Evolutionary conservation across 2,797 vertebrate species (phyloP), one percentile per base, ranked within the genome.

Genomic region (Trematomus bernacchii): DNA sequence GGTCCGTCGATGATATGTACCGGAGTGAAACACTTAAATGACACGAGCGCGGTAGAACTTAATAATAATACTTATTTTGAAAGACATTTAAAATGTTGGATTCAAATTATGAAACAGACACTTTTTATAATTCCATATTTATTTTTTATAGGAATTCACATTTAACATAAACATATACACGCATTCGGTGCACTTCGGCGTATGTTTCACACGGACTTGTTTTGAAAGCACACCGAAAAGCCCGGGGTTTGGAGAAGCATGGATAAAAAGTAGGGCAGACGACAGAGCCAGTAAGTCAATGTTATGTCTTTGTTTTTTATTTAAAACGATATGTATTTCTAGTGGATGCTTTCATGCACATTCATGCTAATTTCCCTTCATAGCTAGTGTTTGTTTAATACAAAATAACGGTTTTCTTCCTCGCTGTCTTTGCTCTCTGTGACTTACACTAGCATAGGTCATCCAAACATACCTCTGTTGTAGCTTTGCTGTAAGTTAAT

Each of bases 181-280:
- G n/a, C 3, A 3, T n/a, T 3, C 4, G 16, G 27, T 1, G n/a
- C 9, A 1, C 42, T 64, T 44, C 10, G 9, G 3, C 5, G 18
- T 55, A 16, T 46, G 50, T 81, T 91, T 91, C 77, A 72, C 70
- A 77, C 93, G 93, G 91, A 92, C 81, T 69, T 93, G 71, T 96
- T 95, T 94, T 92, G 78, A 44, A 57, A 2, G 37, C 63, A 77
- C 40, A 89, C 86, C 58, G 1, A 71, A 82, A 89, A 92, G 64
- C 91, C 90, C 88, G 88, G 87, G 33, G 8, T 37, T 27, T 37
- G 33, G 1, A 42, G 9, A 1, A 84, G 93, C 91, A 84, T 93
- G 91, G 82, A 43, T 50, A 6, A 13, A n/a, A 13, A 52, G 2
- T 40, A 64, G 47, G 60, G 3, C 71, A 3, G 13, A 1, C 1